These are phyloP conservation scores for Pandemis cinnamomeana DNA, from an alignment of 2,888 invertebrate species.

Conservation along the genomic window DNA sequence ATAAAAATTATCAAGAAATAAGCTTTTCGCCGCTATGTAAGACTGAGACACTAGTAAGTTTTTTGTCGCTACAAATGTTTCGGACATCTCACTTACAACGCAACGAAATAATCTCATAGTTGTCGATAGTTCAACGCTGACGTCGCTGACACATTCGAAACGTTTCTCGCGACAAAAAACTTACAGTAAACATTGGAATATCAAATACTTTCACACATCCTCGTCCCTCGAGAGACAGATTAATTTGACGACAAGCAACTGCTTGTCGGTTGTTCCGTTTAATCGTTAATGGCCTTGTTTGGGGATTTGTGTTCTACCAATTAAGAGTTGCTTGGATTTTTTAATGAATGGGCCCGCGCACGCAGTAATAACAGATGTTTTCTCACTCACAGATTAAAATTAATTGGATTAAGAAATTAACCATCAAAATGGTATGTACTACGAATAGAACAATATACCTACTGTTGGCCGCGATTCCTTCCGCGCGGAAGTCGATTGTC, in stretches of 20 bases:
- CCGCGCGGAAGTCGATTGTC: too few relatives aligned
- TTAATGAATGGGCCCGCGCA: slow-evolving; percentile 9
- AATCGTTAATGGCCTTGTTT: slow-evolving; percentile 37
- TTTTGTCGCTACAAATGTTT: too few relatives aligned
- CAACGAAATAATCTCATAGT: too few relatives aligned
- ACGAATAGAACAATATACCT: too few relatives aligned
- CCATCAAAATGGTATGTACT: background rate
- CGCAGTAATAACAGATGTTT: slow-evolving; percentile 16
- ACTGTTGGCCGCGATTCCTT: too few relatives aligned
- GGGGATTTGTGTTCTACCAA: slow-evolving; percentile 27
- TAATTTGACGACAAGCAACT: slow-evolving; percentile 44
- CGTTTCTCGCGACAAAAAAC: too few relatives aligned
- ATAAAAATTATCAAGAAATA: too few relatives aligned
- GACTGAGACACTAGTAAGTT: too few relatives aligned
- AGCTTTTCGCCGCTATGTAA: too few relatives aligned
- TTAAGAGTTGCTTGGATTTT: slow-evolving; percentile 14
- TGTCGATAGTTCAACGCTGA: too few relatives aligned
- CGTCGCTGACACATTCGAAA: too few relatives aligned
- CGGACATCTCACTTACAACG: too few relatives aligned
- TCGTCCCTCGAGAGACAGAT: slow-evolving; percentile 32
- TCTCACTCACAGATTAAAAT: background rate
- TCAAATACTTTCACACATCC: slow-evolving; percentile 27
- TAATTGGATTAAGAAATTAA: background rate
- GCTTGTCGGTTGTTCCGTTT: slow-evolving; percentile 36
- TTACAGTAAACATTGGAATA: background rate